Conservation (phyloP, 2,888 invertebrate genomes). For the Chrysotoxum bicinctum region DNA sequence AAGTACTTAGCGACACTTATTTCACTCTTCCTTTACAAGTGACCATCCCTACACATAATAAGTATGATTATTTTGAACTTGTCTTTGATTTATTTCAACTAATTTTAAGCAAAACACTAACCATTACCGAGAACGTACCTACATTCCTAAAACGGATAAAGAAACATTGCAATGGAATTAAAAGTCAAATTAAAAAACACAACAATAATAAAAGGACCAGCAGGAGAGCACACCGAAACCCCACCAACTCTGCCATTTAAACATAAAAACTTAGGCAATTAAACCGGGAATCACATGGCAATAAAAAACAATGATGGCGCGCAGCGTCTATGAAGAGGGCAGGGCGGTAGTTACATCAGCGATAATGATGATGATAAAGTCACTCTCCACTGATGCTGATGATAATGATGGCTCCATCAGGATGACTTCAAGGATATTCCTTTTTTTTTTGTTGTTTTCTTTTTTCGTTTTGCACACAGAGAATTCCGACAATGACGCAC, state of each 20-base stretch:
- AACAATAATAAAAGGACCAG: background rate
- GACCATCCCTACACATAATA: too few relatives aligned
- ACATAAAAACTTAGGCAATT: slow-evolving; percentile 68
- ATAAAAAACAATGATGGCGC: slow-evolving; percentile 68
- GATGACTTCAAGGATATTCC: slow-evolving; percentile 38
- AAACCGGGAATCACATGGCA: slow-evolving; percentile 69
- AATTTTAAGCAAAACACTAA: background rate
- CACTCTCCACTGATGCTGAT: slow-evolving; percentile 45
- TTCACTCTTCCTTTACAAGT: too few relatives aligned
- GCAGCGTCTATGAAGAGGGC: slow-evolving; percentile 50
- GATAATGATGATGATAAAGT: slow-evolving; percentile 69
- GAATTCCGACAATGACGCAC: slow-evolving; percentile 31
- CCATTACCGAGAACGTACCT: background rate
- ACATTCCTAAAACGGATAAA: slow-evolving; percentile 6
- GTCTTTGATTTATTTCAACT: background rate
- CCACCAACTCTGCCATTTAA: slow-evolving; percentile 22
- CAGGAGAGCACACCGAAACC: background rate
- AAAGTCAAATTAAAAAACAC: slow-evolving; percentile 46
- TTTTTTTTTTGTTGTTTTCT: background rate
- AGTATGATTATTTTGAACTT: background rate
- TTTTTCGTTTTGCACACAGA: background rate
- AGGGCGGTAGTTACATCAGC: slow-evolving; percentile 68
- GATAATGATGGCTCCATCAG: slow-evolving; percentile 50
- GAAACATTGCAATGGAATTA: background rate
- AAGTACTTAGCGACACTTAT: too few relatives aligned